Evolutionary conservation across 2,113 vertebrate species (phyloP).

Genomic region (Urocynchramus pylzowi): DNA sequence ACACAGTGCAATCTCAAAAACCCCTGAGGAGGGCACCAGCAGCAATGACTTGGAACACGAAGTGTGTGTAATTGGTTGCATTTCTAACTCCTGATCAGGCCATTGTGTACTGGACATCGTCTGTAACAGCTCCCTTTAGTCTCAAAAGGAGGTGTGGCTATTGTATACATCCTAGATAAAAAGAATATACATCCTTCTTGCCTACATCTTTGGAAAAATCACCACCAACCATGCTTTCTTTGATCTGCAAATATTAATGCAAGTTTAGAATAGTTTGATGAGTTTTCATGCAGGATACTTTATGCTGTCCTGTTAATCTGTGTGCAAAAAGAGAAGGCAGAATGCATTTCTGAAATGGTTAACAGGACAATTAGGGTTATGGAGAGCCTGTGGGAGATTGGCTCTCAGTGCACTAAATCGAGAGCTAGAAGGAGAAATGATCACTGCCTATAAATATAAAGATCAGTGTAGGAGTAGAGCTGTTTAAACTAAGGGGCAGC

Average conservation of each 20-base stretch:
- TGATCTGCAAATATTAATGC: not conserved
- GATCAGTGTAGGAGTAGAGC: constrained; percentile 42
- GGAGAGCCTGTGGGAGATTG: not conserved
- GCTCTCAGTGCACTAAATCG: not conserved
- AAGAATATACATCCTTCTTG: not conserved
- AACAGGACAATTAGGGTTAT: not conserved
- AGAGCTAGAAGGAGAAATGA: constrained; percentile 15
- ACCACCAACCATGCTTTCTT: not conserved
- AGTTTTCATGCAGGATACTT: not conserved
- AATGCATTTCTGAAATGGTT: not conserved
- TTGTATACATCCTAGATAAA: not conserved
- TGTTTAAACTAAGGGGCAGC: constrained; percentile 41
- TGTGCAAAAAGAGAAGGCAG: not conserved
- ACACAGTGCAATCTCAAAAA: constrained; percentile 30
- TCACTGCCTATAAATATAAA: constrained; percentile 50
- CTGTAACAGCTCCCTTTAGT: not conserved
- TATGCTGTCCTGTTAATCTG: not conserved
- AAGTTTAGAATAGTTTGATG: not conserved
- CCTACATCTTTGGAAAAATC: not conserved
- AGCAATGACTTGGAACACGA: constrained; percentile 26
- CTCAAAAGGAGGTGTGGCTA: not conserved
- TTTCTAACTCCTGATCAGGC: not conserved
- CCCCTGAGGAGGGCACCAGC: constrained; percentile 57
- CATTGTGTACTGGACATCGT: accelerated
- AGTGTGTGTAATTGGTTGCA: not conserved